Evolutionary conservation across 2,113 vertebrate species (phyloP), one percentile per base, ranked within the genome.

Genomic region (Myrmophylax atrothorax): DNA sequence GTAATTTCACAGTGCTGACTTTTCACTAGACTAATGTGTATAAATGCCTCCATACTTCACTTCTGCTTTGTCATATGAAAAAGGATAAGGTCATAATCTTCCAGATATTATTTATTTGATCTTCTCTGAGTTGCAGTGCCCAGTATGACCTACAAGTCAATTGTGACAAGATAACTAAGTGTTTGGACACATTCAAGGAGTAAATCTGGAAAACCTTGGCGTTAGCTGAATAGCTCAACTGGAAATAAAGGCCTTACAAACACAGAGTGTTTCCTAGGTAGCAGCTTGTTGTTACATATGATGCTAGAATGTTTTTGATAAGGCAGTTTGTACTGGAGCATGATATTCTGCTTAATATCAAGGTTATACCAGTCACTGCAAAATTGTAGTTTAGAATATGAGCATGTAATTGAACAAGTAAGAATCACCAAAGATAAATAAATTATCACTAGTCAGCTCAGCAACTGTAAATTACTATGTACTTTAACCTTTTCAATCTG

Each of bases 91-190:
- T 75, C 38, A 76, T 92, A 87, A 92, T 91, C 52, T 89, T 53
- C 12, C 40, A 60, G 66, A 89, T 92, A 60, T 78, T 56, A 92
- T 89, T 90, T 88, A 86, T 90, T 85, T 93, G 50, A 35, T 92
- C 29, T 73, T 92, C 50, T 62, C 11, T 55, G 79, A 80, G 19
- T 15, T 77, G 28, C 55, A 23, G 52, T 78, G 6, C 7, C 35
- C 42, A 74, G 11, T 64, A 55, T 28, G 47, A 92, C 64, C 79
- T 64, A 56, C 23, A 87, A 89, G 56, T 90, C 76, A 84, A 58
- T 75, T 84, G 26, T 81, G 68, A 70, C 84, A 93, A 81, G 75
- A 59, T 83, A 86, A 83, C 28, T 14, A 73, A 94, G n/a, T 88
- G 46, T 18, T 84, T 84, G 35, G 60, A 70, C 19, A 63, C 35